Evolutionary conservation across 2,888 invertebrate genomes (phyloP), one percentile per base, ranked within the genome.

Genomic region (Thysanoteuthis rhombus): DNA sequence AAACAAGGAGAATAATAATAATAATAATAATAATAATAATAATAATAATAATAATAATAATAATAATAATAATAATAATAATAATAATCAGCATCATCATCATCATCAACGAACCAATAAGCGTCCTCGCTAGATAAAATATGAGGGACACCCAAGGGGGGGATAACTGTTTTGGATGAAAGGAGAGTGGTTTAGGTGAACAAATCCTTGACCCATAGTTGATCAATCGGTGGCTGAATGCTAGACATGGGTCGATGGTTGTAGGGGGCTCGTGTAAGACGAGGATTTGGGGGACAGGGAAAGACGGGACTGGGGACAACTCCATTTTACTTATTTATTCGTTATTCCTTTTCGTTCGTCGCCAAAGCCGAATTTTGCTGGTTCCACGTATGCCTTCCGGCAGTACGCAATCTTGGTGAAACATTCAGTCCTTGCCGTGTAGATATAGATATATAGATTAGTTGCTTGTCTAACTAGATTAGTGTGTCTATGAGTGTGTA

Each of bases 81-180:
- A 52, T 52, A 52, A 52, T 52, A 52, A 52, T 52, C 12, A 52
- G 16, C 16, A 52, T 52, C 16, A 52, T 52, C 16, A 52, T 52
- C 16, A 52, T 52, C 16, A 52, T 52, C 16, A 58, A 58, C 6
- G 32, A 58, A 4, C 8, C 75, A 75, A 75, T 75, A 36, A 75
- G 36, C n/a, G n/a, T 36, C 75, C n/a, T 3, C n/a, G 36, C n/a
- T 4, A 16, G 19, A n/a, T 75, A 75, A 75, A 75, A 36, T 75
- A 75, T 75, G 75, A 75, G 75, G n/a, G 75, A 75, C 75, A n/a
- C 75, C 75, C 75, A n/a, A n/a, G 75, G 75, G 75, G 75, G 75
- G 75, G n/a, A 75, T 75, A 75, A 75, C n/a, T n/a, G n/a, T 75
- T 75, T n/a, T 75, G 75, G 75, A 75, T 75, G n/a, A 75, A 75